These are phyloP conservation scores for Actenoides lindsayi DNA, from an alignment of 2,113 vertebrate genomes.

Conservation along the genomic window DNA sequence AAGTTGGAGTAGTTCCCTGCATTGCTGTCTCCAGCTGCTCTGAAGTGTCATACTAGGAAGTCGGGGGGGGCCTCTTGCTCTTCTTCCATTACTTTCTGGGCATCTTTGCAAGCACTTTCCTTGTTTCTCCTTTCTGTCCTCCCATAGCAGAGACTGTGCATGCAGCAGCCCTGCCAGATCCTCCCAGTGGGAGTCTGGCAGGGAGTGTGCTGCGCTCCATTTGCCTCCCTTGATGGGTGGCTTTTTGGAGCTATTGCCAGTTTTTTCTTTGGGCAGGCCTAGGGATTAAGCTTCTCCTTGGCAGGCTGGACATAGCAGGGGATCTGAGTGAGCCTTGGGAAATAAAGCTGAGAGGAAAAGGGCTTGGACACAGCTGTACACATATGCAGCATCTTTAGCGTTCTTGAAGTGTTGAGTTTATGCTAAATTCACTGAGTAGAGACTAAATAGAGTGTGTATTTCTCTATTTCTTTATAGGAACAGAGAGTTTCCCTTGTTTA, in stretches of 20 bases:
- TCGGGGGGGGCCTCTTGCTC: neutral
- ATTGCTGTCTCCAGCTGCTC: neutral
- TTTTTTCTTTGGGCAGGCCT: neutral
- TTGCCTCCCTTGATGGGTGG: neutral
- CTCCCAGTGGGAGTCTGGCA: neutral
- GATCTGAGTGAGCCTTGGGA: neutral
- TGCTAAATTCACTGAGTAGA: neutral
- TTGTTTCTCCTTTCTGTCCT: neutral
- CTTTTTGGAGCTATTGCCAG: neutral
- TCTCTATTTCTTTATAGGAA: conserved; percentile 62
- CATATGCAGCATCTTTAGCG: neutral
- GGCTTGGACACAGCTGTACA: fast-evolving
- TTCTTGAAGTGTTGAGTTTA: neutral
- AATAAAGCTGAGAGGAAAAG: neutral
- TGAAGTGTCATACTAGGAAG: neutral
- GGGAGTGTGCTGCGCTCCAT: neutral
- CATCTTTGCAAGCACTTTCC: neutral
- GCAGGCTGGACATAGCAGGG: neutral
- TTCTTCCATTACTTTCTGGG: neutral
- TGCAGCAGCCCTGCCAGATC: neutral
- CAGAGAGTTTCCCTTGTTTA: conserved; percentile 37
- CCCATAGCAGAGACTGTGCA: neutral
- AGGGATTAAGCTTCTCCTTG: neutral
- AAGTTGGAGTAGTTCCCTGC: neutral
- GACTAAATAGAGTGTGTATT: neutral